A percentile compares a stretch with the other conserved stretches of the same genome.
Evolutionary conservation across 2,888 invertebrate species (phyloP).

Genomic region (Seladonia tumulorum): DNA sequence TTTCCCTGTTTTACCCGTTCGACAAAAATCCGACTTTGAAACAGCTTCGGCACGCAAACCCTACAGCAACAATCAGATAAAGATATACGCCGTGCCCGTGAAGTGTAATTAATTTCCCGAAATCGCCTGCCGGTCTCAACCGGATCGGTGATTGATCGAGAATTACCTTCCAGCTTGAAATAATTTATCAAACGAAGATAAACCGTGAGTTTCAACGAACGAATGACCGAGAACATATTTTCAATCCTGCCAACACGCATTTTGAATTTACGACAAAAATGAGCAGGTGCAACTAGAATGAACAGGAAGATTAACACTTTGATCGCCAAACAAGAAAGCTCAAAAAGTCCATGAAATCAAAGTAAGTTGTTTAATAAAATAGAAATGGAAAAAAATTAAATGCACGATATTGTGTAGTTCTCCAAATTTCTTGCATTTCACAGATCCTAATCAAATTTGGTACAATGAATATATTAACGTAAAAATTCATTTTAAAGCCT

Average conservation of each 20-base stretch:
- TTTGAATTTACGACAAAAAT: too few relatives aligned
- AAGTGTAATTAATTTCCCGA: background rate
- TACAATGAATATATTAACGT: too few relatives aligned
- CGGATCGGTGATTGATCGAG: slow-evolving; percentile 4
- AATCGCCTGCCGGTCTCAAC: background rate
- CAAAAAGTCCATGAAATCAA: too few relatives aligned
- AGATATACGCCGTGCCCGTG: background rate
- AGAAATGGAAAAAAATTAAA: too few relatives aligned
- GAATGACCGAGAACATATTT: background rate
- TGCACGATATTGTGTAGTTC: too few relatives aligned
- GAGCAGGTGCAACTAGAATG: too few relatives aligned
- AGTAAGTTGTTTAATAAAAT: too few relatives aligned
- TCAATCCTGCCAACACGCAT: background rate
- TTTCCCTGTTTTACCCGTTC: background rate
- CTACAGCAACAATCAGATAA: background rate
- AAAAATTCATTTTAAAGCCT: too few relatives aligned
- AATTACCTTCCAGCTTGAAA: background rate
- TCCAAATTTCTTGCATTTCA: too few relatives aligned
- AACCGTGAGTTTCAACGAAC: background rate
- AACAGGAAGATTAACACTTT: too few relatives aligned
- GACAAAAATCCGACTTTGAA: background rate
- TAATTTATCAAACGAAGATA: background rate
- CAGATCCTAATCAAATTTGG: too few relatives aligned
- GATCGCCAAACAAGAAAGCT: too few relatives aligned
- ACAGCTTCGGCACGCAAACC: background rate